These are phyloP conservation scores for Halocynthia aurantium DNA, from an alignment of 23 tunicate genomes.

Conservation along the genomic window DNA sequence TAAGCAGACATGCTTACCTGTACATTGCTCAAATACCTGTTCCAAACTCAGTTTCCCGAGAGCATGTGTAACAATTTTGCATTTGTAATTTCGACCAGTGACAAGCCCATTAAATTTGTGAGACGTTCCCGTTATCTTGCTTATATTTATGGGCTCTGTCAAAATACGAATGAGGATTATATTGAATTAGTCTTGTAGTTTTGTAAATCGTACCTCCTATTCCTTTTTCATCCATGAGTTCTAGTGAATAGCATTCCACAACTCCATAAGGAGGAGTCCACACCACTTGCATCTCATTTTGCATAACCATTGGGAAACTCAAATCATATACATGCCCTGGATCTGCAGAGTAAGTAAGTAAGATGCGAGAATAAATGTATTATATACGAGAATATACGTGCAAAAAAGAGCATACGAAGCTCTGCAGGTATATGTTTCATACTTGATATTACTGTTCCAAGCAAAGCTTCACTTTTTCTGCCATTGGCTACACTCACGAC, in stretches of 20 bases:
- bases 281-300: slow-evolving; percentile 57
- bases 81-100: slow-evolving; percentile 56
- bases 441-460: slow-evolving; percentile 49
- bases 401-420: not conserved
- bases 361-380: not conserved
- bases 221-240: slow-evolving; percentile 18
- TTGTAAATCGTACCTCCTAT: slow-evolving; percentile 1
- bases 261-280: slow-evolving; percentile 74
- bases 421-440: not conserved
- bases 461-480: slow-evolving; percentile 44
- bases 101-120: slow-evolving; percentile 56
- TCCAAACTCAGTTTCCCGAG: slow-evolving; percentile 29
- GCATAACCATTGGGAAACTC: slow-evolving; percentile 50
- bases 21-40: slow-evolving; percentile 61
- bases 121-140: slow-evolving; percentile 25
- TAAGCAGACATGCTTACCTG: slow-evolving; percentile 37
- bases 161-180: not conserved
- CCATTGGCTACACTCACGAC: slow-evolving; percentile 55
- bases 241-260: slow-evolving; percentile 60
- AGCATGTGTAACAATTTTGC: slow-evolving; percentile 41
- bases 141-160: slow-evolving; percentile 30
- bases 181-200: no score
- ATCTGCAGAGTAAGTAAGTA: slow-evolving; percentile 23
- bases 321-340: slow-evolving; percentile 77
- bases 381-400: not conserved